phyloP scores from a whole-genome alignment of 2,888 invertebrate genomes.

The Cosmopolites sordidus region DNA sequence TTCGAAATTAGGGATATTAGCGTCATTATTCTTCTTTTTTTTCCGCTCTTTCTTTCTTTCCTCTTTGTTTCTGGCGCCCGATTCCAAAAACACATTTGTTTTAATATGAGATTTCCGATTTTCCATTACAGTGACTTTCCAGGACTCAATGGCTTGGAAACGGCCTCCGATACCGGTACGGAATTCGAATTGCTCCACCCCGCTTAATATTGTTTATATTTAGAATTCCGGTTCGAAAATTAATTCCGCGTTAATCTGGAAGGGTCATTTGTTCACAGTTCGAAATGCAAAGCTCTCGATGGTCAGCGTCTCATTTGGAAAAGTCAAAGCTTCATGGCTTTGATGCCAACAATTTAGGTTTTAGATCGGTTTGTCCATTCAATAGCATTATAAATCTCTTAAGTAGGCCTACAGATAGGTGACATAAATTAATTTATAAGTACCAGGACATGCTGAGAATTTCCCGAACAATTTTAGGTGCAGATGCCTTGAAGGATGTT shows the following conservation, averaged over 20 bases:
- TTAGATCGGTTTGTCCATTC: no score
- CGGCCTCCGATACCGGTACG: neutral
- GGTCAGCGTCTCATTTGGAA: no score
- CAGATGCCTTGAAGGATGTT: no score
- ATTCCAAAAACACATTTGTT: constrained; percentile 15
- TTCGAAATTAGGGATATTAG: constrained; percentile 20
- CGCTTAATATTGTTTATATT: neutral
- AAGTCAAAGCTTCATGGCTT: no score
- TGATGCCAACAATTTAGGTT: no score
- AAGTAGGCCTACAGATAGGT: no score
- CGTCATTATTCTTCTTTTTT: constrained; percentile 13
- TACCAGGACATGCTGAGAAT: no score
- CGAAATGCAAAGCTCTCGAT: no score
- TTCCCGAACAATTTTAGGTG: no score
- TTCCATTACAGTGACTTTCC: constrained; percentile 9
- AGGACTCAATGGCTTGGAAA: neutral
- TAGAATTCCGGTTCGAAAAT: neutral
- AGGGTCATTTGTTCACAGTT: no score
- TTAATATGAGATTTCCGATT: constrained; percentile 13
- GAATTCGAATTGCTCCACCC: neutral
- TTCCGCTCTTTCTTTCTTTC: neutral
- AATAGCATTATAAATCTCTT: no score
- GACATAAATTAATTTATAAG: no score
- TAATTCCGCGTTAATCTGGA: neutral
- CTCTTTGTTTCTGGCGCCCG: neutral